A percentile compares a stretch with the other conserved stretches of the same genome.
These are phyloP conservation scores for Luffia ferchaultella DNA, from an alignment of 2,888 invertebrate genomes.

Conservation along the genomic window DNA sequence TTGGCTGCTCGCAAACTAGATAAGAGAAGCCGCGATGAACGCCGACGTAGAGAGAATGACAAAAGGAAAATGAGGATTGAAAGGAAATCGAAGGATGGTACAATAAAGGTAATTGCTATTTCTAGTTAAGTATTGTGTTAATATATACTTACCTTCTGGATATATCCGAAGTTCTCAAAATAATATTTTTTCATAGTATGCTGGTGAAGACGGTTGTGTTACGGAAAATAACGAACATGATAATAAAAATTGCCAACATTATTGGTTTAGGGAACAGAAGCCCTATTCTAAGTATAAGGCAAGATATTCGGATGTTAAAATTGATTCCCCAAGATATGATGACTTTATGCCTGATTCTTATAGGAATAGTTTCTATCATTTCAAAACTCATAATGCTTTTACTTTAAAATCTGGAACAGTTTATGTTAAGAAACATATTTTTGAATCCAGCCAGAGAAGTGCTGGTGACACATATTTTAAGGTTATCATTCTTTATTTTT, in stretches of 20 bases:
- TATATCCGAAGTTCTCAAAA: no score
- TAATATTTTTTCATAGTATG: constrained; percentile 14
- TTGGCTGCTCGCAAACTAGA: constrained; percentile 76
- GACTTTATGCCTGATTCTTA: no score
- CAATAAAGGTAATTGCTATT: constrained; percentile 40
- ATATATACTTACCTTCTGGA: not conserved
- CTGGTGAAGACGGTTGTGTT: constrained; percentile 30
- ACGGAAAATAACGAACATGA: constrained; percentile 26
- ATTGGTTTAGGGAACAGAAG: no score
- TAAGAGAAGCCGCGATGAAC: constrained; percentile 73
- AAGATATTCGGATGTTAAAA: no score
- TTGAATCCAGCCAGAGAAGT: constrained; percentile 45
- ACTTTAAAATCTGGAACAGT: constrained; percentile 44
- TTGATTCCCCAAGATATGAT: no score
- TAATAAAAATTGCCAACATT: constrained; percentile 34
- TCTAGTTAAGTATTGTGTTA: constrained; percentile 6
- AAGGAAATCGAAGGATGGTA: constrained; percentile 45
- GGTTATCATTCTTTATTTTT: no score
- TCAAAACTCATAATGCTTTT: constrained; percentile 54
- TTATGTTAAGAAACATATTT: constrained; percentile 38
- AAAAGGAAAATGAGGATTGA: constrained; percentile 60
- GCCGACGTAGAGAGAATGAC: constrained; percentile 60
- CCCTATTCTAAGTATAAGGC: no score
- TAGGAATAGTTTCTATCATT: no score
- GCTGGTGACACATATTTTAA: constrained; percentile 35